Base-by-base conservation (phyloP, 2,888 invertebrate species). In the Metallyticus violacea region DNA sequence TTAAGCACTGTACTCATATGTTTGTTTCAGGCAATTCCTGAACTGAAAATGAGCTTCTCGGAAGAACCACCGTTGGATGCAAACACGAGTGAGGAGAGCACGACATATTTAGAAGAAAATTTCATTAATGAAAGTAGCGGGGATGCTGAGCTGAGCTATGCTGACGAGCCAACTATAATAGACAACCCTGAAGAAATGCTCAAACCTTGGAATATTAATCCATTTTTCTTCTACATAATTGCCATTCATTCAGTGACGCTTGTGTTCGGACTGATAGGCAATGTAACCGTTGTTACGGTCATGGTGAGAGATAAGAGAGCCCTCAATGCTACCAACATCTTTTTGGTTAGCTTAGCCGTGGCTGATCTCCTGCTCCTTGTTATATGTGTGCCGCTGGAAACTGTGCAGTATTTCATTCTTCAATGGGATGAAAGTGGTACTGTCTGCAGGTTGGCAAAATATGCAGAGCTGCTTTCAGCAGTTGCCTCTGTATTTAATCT, bases 401-500 rank as follows among this genome's bases (percentile, higher is more conserved):
- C 91, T 3, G 89, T 91, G 26, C 90, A 91, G 87, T 91, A 92
- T 89, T 92, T 93, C 88, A 89, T 90, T 7, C 89, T 90, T 5
- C 90, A 91, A 87, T 93, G 93, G 92, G 91, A 91, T 28, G 90
- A 91, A 22, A 91, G 91, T 15, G 91, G 91, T 28, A 90, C 91
- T n/a, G 90, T 93, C 79, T 93, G 93, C 90, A 93, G 92, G 89
- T 87, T 92, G 85, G 91, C 93, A 0, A 91, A 91, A 62, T 93
- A 92, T 89, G 91, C 91, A 2, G 92, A 93, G 89, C 91, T 92
- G 88, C 90, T 93, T 27, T 92, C 93, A 0, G 93, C 92, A 1
- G 91, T 91, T 6, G 92, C 92, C 0, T 93, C 93, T 15, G 92
- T 93, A 2, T 91, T 93, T 77, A 93, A 93, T 88, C 90, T 93